phyloP scores from a whole-genome alignment of 2,888 invertebrate genomes.

The Aporophyla lueneburgensis region DNA sequence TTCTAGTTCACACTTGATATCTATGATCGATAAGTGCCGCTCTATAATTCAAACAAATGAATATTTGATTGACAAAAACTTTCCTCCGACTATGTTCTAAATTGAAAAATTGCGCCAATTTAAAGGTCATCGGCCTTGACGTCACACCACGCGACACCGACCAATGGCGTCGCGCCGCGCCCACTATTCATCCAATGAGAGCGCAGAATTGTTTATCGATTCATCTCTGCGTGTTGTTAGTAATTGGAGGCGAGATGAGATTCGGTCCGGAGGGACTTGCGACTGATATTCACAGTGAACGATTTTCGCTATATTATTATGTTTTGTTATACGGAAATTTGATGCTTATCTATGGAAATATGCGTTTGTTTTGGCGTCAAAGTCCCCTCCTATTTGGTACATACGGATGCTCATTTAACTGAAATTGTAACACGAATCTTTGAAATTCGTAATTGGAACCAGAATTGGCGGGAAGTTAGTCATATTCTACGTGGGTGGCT shows the following conservation, averaged over 20 bases:
- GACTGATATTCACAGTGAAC: conserved; percentile 49
- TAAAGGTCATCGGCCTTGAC: conserved; percentile 83
- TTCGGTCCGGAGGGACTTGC: conserved; percentile 63
- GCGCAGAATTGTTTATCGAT: conserved; percentile 76
- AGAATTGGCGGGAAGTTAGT: conserved; percentile 61
- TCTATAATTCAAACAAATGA: conserved; percentile 61
- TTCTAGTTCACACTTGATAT: conserved; percentile 33
- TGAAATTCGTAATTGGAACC: conserved; percentile 58
- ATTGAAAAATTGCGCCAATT: conserved; percentile 85
- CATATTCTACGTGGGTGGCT: conserved; percentile 61
- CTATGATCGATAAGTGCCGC: conserved; percentile 50
- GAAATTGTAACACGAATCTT: conserved; percentile 58
- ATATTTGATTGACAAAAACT: conserved; percentile 67
- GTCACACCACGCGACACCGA: conserved; percentile 72
- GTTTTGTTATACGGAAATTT: conserved; percentile 23
- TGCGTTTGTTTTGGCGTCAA: conserved; percentile 32
- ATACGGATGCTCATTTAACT: conserved; percentile 43
- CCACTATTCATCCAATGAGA: conserved; percentile 78
- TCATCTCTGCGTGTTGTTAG: conserved; percentile 74
- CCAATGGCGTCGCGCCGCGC: conserved; percentile 80
- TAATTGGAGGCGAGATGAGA: conserved; percentile 69
- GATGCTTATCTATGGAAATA: conserved; percentile 56
- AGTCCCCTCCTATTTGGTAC: conserved; percentile 6
- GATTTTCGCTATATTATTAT: conserved; percentile 32
- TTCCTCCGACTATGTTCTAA: conserved; percentile 70